Base-by-base conservation (phyloP, 2,113 vertebrate genomes). In the Tragelaphus buxtoni region DNA sequence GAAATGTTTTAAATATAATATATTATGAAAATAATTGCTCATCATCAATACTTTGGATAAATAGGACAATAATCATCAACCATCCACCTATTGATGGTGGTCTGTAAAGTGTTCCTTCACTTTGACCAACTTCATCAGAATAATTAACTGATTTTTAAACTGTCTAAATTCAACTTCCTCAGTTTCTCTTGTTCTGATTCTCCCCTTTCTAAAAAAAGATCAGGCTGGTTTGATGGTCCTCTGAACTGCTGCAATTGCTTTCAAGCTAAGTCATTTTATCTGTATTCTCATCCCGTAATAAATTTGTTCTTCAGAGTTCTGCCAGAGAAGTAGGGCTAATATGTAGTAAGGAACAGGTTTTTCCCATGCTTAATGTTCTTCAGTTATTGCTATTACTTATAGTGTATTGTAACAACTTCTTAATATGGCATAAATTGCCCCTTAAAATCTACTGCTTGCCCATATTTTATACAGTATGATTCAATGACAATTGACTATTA, bases 1-100 rank as follows among this genome's bases (percentile, higher is more conserved):
- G 85, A 90, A 95, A 88, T 93, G 35, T 89, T 94, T 94, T 32
- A 89, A 87, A 42, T 42, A 49, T 91, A 82, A 95, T 90, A 85
- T 77, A 79, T 91, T 86, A 83, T 63, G 7, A 86, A 91, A 96
- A 60, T 94, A 96, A 95, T 94, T 87, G 22, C 24, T 47, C 9
- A 55, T 85, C 6, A 74, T 51, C 22, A 82, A 22, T 81, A 86
- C 42, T 95, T 96, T 77, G 6, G 7, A 88, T 93, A 96, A 94
- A 92, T 13, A 92, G 28, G 4, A 88, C 28, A 90, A 82, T 76
- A 91, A 87, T 58, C 11, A 55, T 90, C 24, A 72, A 77, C 20
- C 35, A 85, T 42, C 13, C n/a, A 91, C 22, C 28, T 77, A 91
- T 39, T 61, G 76, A 77, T 82, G 87, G 10, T 77, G 83, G 84